phyloP scores from a whole-genome alignment of 2,888 invertebrate genomes.

The Hybos culiciformis region DNA sequence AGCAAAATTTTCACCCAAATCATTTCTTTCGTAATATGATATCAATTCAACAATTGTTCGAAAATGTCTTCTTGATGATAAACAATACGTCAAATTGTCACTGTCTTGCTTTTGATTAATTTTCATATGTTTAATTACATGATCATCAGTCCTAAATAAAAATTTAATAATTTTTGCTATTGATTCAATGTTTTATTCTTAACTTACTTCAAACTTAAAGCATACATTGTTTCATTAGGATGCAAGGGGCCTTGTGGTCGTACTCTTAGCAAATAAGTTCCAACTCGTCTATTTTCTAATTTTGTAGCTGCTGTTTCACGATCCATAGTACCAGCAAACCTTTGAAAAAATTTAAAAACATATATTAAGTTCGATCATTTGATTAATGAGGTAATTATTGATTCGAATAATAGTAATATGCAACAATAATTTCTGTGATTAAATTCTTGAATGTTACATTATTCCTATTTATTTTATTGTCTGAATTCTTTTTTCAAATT shows the following conservation, averaged over 20 bases:
- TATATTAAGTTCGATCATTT: background rate
- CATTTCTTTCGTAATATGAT: conserved; percentile 82
- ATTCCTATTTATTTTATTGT: conserved; percentile 5
- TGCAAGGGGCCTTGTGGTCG: conserved; percentile 53
- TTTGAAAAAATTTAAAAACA: conserved; percentile 34
- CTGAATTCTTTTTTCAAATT: too few species aligned
- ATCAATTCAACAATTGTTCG: conserved; percentile 84
- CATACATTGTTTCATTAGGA: conserved; percentile 60
- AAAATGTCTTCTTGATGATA: conserved; percentile 84
- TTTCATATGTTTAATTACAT: conserved; percentile 77
- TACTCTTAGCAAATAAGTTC: conserved; percentile 73
- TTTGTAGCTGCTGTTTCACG: conserved; percentile 61
- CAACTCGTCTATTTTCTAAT: conserved; percentile 63
- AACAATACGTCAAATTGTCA: conserved; percentile 57
- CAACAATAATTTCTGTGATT: too few species aligned
- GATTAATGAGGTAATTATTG: background rate
- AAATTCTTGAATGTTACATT: background rate
- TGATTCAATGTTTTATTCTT: background rate
- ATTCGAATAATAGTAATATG: background rate
- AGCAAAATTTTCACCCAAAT: conserved; percentile 84
- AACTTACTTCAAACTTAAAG: conserved; percentile 68
- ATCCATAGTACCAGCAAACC: conserved; percentile 77
- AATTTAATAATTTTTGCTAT: conserved; percentile 4
- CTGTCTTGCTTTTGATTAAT: conserved; percentile 65
- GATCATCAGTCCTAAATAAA: conserved; percentile 62